Percentiles rank a stretch among this genome's conserved stretches.
These are phyloP conservation scores for Hippoglossus stenolepis DNA, from an alignment of 2,113 vertebrate species.

Conservation along the genomic window DNA sequence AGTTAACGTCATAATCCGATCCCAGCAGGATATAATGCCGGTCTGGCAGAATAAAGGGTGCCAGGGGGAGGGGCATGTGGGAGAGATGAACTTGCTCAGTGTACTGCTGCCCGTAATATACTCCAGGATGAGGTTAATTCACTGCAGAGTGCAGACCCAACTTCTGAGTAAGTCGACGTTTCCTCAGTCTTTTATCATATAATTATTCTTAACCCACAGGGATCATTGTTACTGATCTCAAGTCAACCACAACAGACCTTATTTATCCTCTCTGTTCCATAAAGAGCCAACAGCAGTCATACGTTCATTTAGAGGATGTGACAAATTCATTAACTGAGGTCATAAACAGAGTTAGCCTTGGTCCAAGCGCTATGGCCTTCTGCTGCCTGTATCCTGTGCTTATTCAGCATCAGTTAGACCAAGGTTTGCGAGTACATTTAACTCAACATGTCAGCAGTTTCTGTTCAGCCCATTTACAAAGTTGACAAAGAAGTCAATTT, in stretches of 20 bases:
- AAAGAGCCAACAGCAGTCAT: neutral
- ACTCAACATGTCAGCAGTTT: too few species aligned
- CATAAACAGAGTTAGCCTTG: neutral
- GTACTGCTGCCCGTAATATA: neutral
- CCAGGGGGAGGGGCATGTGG: conserved; percentile 13
- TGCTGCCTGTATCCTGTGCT: too few species aligned
- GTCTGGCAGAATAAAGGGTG: conserved; percentile 21
- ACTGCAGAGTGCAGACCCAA: too few species aligned
- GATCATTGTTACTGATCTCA: neutral
- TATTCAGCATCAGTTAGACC: too few species aligned
- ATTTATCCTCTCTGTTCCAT: neutral
- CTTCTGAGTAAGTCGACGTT: neutral
- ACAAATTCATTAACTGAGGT: conserved; percentile 3
- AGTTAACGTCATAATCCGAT: conserved; percentile 72
- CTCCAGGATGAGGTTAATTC: too few species aligned
- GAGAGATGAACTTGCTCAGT: neutral
- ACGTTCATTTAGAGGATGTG: neutral
- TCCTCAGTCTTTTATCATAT: neutral
- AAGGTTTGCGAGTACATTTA: too few species aligned
- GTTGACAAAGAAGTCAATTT: too few species aligned
- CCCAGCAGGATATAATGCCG: conserved; percentile 50
- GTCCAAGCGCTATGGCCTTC: too few species aligned
- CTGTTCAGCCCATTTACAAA: too few species aligned
- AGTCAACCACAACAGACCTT: conserved; percentile 3
- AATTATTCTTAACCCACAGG: conserved; percentile 19